Conservation (phyloP, 1,140 invertebrate species). For the Nautilus pompilius region DNA sequence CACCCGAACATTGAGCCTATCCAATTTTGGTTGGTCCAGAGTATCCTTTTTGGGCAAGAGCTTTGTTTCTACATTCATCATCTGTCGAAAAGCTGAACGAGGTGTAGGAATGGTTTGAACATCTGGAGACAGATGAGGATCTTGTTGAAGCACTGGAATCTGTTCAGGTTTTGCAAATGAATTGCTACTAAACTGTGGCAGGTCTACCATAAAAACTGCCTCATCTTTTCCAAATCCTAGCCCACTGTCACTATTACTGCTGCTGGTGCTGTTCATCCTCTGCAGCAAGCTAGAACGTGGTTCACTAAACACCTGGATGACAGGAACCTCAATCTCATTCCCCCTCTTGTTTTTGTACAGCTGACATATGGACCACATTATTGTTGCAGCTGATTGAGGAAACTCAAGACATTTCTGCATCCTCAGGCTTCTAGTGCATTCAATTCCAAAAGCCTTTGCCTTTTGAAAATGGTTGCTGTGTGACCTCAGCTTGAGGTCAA, state of each 20-base stretch:
- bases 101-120: slow-evolving; percentile 18
- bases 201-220: slow-evolving; percentile 77
- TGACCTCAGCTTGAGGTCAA: slow-evolving; percentile 74
- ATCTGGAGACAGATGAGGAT: slow-evolving; percentile 21
- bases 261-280: slow-evolving; percentile 60
- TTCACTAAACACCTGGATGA: slow-evolving; percentile 58
- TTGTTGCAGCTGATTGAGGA: slow-evolving; percentile 80
- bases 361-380: slow-evolving; percentile 63
- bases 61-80: neutral
- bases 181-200: slow-evolving; percentile 40
- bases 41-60: neutral
- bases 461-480: slow-evolving; percentile 72
- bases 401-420: slow-evolving; percentile 80
- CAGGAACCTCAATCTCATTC: slow-evolving; percentile 53
- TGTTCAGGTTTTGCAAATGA: neutral
- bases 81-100: neutral
- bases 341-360: slow-evolving; percentile 54
- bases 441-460: slow-evolving; percentile 73
- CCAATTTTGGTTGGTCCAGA: neutral
- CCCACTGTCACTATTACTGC: slow-evolving; percentile 83
- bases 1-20: slow-evolving; percentile 29
- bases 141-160: neutral
- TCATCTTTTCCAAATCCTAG: slow-evolving; percentile 81
- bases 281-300: slow-evolving; percentile 34
- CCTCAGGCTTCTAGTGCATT: slow-evolving; percentile 65